Conservation (phyloP, 2,797 vertebrate species). For the Caiman crocodilus region DNA sequence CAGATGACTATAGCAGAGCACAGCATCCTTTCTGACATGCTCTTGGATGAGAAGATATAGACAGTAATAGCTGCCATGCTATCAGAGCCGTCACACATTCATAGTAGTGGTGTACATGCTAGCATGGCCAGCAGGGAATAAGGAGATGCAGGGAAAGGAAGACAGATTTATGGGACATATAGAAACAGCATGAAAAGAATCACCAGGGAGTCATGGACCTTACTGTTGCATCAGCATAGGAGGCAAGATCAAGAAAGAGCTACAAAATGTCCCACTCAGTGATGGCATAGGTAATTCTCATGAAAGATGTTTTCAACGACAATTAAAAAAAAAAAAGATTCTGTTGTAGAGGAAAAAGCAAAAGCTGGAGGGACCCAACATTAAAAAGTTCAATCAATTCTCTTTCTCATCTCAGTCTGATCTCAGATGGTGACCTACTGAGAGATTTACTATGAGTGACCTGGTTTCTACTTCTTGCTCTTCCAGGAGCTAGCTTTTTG, state of each 20-base stretch:
- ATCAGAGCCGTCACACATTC: neutral
- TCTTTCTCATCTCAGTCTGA: neutral
- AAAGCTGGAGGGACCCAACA: neutral
- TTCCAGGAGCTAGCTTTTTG: neutral
- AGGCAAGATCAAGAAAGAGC: neutral
- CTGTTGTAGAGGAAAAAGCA: neutral
- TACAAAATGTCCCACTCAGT: neutral
- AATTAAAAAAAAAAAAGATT: neutral
- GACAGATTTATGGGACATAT: neutral
- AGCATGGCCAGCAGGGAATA: neutral
- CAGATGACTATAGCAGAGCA: neutral
- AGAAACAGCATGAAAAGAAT: neutral
- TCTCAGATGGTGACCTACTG: neutral
- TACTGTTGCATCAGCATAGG: neutral
- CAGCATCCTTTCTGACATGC: neutral
- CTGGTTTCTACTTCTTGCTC: neutral
- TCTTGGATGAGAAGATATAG: neutral
- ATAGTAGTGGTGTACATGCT: rapidly evolving
- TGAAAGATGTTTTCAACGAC: neutral
- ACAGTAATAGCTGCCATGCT: neutral
- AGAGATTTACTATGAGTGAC: neutral
- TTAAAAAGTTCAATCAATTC: neutral
- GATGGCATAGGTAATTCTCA: neutral
- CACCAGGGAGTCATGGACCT: neutral
- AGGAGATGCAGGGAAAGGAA: neutral